Conservation (phyloP, 2,113 vertebrate genomes). For the Dendropsophus ebraccatus region DNA sequence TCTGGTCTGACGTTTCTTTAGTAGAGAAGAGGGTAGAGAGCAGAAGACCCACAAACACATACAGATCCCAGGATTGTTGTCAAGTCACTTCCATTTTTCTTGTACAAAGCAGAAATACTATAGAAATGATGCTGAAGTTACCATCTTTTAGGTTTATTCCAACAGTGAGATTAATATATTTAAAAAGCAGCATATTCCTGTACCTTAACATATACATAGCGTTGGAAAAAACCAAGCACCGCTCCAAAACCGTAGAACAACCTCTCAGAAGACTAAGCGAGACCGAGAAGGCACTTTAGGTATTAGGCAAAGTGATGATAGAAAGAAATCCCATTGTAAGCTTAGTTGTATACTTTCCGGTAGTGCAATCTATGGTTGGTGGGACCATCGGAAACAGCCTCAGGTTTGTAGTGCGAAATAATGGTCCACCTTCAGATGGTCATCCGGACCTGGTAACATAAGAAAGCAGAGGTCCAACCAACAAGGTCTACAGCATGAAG, state of each 20-base stretch:
- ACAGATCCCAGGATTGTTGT: too few species aligned
- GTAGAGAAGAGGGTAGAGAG: not conserved
- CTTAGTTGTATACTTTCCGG: not conserved
- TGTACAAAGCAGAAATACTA: not conserved
- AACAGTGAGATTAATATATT: not conserved
- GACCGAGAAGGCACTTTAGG: constrained; percentile 41
- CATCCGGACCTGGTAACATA: not conserved
- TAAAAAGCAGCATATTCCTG: constrained; percentile 9
- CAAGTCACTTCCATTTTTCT: not conserved
- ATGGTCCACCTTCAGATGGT: not conserved
- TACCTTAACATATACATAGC: constrained; percentile 30
- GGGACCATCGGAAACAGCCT: not conserved
- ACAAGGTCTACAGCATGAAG: not conserved
- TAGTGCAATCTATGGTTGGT: not conserved
- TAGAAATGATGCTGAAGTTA: not conserved
- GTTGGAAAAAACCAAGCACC: not conserved
- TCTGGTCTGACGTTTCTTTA: not conserved
- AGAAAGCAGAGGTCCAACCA: not conserved
- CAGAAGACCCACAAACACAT: too few species aligned
- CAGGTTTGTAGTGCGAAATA: constrained; percentile 43
- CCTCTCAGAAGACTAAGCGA: not conserved
- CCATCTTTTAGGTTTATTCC: not conserved
- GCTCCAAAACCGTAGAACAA: not conserved
- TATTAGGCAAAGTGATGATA: not conserved
- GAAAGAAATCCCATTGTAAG: not conserved